Percentiles rank a stretch among this genome's conserved stretches.
Conservation (phyloP, 2,113 vertebrate species). For the Hypanus sabinus region DNA sequence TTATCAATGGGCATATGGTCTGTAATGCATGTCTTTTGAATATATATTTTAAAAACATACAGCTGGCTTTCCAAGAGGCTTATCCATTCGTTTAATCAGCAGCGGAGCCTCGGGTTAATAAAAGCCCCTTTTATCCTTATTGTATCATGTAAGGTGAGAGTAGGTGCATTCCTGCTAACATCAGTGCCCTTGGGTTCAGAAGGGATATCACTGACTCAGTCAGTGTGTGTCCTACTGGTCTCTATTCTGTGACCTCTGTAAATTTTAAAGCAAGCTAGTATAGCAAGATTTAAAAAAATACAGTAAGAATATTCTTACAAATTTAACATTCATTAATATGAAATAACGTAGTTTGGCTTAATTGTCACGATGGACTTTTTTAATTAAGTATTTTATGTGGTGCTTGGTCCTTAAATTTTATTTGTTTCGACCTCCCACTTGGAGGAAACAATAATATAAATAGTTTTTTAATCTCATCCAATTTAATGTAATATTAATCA, state of each 20-base stretch:
- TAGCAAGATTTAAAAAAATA: too few species aligned
- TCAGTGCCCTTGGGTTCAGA: not conserved
- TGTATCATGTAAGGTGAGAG: not conserved
- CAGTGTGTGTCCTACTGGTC: not conserved
- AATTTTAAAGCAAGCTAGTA: not conserved
- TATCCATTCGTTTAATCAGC: not conserved
- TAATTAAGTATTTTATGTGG: not conserved
- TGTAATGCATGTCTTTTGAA: not conserved
- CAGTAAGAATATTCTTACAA: too few species aligned
- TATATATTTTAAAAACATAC: not conserved
- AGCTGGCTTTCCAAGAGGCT: not conserved
- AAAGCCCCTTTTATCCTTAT: not conserved
- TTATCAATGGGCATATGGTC: not conserved
- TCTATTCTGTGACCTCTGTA: not conserved
- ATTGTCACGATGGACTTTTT: not conserved
- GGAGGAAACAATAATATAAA: not conserved
- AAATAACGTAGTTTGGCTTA: too few species aligned
- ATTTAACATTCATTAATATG: too few species aligned
- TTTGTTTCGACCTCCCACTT: not conserved
- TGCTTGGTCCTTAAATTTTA: not conserved
- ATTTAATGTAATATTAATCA: not conserved
- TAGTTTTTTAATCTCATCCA: too few species aligned
- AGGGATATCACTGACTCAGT: not conserved
- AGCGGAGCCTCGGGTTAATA: not conserved
- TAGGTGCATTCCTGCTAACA: not conserved